These are phyloP conservation scores for Theristicus caerulescens DNA, from an alignment of 2,113 vertebrate species.

Conservation along the genomic window DNA sequence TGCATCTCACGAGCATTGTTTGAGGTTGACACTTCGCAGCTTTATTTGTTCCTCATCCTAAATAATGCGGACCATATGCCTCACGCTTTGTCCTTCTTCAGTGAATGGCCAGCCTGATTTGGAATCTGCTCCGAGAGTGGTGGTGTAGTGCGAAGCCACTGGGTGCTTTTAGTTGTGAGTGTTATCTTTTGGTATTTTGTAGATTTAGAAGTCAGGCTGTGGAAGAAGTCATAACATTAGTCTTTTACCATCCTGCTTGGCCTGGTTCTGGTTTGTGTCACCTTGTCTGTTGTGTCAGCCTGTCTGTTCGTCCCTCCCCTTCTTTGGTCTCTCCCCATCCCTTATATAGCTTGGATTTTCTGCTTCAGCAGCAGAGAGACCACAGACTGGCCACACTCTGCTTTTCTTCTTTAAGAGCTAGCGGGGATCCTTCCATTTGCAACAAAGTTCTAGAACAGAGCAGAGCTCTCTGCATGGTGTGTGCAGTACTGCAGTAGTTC, in stretches of 20 bases:
- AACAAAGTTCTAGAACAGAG: not conserved
- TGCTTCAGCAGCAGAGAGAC: not conserved
- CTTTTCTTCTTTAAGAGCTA: not conserved
- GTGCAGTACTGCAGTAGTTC: not conserved
- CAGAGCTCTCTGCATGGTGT: not conserved
- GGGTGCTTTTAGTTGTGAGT: not conserved
- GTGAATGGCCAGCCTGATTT: not conserved
- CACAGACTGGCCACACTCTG: not conserved
- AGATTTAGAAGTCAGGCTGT: not conserved
- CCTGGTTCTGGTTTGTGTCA: not conserved
- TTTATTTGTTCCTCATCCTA: not conserved
- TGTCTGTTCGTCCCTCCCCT: not conserved
- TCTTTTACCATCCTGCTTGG: not conserved
- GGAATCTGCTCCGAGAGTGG: not conserved
- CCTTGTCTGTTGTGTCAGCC: not conserved
- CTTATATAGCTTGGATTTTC: not conserved
- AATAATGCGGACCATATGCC: rapidly evolving
- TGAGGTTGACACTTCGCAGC: not conserved
- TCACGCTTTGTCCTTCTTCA: not conserved
- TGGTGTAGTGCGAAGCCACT: not conserved
- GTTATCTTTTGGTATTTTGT: not conserved
- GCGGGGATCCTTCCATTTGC: not conserved
- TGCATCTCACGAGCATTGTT: not conserved
- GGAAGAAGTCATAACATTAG: not conserved
- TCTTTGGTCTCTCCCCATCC: not conserved